Evolutionary conservation across 2,113 vertebrate species (phyloP).

Genomic region (Nestor notabilis): DNA sequence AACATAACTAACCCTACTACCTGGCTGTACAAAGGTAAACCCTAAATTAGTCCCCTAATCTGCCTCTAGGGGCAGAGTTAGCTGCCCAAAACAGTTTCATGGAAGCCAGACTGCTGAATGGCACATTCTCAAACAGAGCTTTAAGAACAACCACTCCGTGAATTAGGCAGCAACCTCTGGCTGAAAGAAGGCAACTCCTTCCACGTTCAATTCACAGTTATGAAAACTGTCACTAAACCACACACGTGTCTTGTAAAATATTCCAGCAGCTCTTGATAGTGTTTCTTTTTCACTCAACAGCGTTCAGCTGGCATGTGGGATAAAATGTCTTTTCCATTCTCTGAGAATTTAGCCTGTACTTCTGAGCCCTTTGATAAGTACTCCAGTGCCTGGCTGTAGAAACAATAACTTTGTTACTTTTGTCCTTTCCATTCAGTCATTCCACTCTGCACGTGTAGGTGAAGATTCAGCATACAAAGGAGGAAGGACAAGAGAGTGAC

Average conservation of each 20-base stretch:
- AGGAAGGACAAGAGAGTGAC: not conserved
- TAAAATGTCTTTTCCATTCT: not conserved
- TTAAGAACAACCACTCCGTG: not conserved
- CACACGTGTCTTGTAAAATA: not conserved
- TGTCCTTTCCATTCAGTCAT: not conserved
- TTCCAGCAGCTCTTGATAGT: not conserved
- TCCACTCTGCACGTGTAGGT: not conserved
- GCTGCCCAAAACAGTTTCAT: not conserved
- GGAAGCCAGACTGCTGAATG: not conserved
- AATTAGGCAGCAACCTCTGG: not conserved
- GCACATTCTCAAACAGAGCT: not conserved
- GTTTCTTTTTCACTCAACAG: not conserved
- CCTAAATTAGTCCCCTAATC: not conserved
- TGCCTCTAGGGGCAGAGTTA: not conserved
- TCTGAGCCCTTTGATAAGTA: not conserved
- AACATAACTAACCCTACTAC: rapidly evolving
- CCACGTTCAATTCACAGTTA: not conserved
- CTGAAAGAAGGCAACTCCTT: not conserved
- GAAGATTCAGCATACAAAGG: not conserved
- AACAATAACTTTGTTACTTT: not conserved
- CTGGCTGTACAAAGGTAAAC: not conserved
- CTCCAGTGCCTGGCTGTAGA: not conserved
- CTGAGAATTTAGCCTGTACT: not conserved
- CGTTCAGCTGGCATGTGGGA: not conserved
- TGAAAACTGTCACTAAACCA: not conserved